Percentiles rank a stretch among this genome's conserved stretches.
Conservation (phyloP, 2,888 invertebrate genomes). For the Nephrotoma guestfalica region DNA sequence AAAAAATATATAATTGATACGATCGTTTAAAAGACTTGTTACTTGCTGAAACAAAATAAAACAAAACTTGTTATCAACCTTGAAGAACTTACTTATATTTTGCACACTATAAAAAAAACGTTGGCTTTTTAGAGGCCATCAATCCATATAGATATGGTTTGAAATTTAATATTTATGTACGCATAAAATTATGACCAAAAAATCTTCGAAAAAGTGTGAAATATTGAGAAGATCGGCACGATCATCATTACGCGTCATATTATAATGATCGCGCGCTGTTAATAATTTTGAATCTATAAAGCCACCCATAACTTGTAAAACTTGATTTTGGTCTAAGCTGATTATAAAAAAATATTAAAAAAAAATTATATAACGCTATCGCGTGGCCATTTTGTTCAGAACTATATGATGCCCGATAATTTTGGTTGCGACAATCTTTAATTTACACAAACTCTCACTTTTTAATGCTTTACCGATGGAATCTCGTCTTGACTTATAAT, state of each 20-base stretch:
- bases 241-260: not conserved
- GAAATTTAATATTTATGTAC: not conserved
- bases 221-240: not conserved
- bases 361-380: not conserved
- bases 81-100: not conserved
- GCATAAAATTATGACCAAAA: not conserved
- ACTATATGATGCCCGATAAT: not conserved
- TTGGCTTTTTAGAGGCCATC: not conserved
- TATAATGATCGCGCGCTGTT: not conserved
- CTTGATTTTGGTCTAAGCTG: not conserved
- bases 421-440: not conserved
- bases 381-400: not conserved
- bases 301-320: not conserved
- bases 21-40: not conserved
- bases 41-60: not conserved
- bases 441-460: not conserved
- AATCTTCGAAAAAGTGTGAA: not conserved
- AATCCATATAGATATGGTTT: not conserved
- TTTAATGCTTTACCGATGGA: not conserved
- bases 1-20: not conserved
- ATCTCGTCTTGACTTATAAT: not conserved
- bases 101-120: not conserved
- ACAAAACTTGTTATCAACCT: not conserved
- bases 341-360: not conserved
- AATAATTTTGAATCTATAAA: not conserved